Conservation (phyloP, 1,140 invertebrate species). For the Doryteuthis pealeii region DNA sequence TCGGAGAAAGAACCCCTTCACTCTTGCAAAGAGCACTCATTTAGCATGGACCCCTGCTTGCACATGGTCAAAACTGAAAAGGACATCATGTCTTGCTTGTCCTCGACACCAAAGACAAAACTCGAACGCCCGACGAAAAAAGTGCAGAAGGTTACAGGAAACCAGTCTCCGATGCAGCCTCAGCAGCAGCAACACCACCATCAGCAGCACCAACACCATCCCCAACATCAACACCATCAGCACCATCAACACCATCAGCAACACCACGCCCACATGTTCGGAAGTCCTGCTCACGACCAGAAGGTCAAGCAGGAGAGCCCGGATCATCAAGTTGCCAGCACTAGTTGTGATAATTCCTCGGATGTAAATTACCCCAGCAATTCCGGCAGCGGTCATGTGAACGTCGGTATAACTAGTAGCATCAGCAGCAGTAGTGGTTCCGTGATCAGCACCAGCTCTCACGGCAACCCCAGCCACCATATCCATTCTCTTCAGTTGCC, state of each 20-base stretch:
- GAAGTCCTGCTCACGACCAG: neutral
- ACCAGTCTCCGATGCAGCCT: neutral
- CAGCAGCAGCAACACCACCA: neutral
- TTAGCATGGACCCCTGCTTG: neutral
- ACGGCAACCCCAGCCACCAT: neutral
- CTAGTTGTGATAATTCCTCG: neutral
- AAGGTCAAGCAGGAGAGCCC: neutral
- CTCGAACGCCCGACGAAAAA: neutral
- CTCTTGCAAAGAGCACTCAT: neutral
- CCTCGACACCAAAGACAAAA: neutral
- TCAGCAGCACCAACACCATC: neutral
- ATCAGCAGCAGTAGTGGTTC: neutral
- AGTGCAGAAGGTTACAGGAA: slow-evolving; percentile 6
- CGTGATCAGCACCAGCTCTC: neutral
- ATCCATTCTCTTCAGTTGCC: neutral
- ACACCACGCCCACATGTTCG: neutral
- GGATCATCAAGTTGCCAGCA: no score
- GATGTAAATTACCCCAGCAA: neutral
- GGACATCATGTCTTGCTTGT: neutral
- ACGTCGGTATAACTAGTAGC: neutral
- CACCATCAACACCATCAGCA: neutral
- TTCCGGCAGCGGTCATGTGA: neutral
- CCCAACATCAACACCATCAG: neutral
- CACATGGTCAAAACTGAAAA: slow-evolving; percentile 3
- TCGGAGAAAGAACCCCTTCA: neutral